Conservation (phyloP, 2,113 vertebrate genomes). For the Sphyrna mokarran region DNA sequence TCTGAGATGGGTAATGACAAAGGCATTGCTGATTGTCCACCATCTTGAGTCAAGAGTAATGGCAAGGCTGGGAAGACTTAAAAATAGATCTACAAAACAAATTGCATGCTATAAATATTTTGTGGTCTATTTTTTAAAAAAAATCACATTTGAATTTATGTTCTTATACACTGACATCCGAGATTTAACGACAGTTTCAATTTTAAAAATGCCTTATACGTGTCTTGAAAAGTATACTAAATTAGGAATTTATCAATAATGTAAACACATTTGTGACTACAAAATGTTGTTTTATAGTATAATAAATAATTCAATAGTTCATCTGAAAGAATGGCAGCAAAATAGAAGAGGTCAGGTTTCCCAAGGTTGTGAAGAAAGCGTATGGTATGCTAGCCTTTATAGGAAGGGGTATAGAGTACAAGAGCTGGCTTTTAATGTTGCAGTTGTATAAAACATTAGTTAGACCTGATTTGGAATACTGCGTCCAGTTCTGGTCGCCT, state of each 20-base stretch:
- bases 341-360: not conserved
- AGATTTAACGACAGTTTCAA: not conserved
- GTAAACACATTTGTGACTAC: conserved; percentile 1
- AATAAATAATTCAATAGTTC: not conserved
- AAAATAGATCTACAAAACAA: not conserved
- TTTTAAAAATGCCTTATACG: not conserved
- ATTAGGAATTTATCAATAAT: not conserved
- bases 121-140: not conserved
- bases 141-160: not conserved
- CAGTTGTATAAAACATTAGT: too few species aligned
- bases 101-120: not conserved
- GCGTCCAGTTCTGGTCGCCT: too few species aligned
- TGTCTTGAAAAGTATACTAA: conserved; percentile 1
- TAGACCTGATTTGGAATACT: too few species aligned
- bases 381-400: too few species aligned
- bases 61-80: not conserved
- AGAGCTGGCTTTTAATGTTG: too few species aligned
- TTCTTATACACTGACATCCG: not conserved
- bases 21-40: not conserved
- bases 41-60: not conserved
- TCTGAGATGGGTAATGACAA: not conserved
- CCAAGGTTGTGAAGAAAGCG: too few species aligned
- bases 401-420: too few species aligned
- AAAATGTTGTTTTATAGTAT: not conserved
- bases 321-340: conserved; percentile 11